Conservation (phyloP, 2,113 vertebrate species). For the Eonycteris spelaea region DNA sequence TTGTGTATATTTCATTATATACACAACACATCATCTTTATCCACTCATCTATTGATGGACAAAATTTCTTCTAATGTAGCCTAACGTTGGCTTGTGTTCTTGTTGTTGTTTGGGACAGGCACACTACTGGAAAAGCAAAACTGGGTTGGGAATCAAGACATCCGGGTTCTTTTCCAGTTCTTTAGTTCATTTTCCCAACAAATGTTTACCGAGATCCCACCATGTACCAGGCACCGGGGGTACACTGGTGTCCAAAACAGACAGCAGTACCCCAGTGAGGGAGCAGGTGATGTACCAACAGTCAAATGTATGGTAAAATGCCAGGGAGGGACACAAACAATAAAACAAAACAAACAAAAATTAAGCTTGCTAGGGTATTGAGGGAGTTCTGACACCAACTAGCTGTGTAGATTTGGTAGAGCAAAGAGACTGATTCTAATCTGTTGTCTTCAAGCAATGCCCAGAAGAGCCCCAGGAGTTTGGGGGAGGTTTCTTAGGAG, state of each 20-base stretch:
- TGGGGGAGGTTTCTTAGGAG: background rate
- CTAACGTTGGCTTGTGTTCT: background rate
- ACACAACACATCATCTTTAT: background rate
- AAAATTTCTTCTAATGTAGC: background rate
- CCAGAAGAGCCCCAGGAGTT: background rate
- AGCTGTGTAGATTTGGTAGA: too few relatives aligned
- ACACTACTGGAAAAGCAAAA: background rate
- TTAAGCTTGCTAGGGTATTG: background rate
- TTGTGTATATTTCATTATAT: background rate
- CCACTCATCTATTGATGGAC: background rate
- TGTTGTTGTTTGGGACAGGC: background rate
- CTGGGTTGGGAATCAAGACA: background rate
- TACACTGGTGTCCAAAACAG: background rate
- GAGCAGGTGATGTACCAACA: background rate
- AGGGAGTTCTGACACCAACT: background rate
- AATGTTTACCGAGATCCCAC: background rate
- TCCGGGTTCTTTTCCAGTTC: background rate
- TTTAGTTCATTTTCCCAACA: background rate
- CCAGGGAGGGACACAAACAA: background rate
- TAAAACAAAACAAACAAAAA: background rate
- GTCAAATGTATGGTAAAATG: background rate
- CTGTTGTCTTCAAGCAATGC: background rate
- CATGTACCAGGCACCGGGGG: accelerated
- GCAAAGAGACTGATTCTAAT: background rate
- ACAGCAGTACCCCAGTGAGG: accelerated